Base-by-base conservation (phyloP, 1,140 invertebrate species). In the Papilio polyxenes region DNA sequence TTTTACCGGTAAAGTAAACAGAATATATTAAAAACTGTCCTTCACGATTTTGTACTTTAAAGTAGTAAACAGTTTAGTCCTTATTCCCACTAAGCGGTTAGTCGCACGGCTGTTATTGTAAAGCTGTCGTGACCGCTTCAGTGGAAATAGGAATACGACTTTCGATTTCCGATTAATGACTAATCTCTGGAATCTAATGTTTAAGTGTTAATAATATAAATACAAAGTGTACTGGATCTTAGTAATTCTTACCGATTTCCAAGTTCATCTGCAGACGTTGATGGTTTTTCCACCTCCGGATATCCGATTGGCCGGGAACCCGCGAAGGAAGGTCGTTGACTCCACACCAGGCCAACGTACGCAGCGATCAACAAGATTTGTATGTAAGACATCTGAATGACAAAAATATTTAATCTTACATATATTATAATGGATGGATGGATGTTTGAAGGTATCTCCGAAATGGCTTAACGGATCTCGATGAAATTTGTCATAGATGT, bases 321-420 rank as follows among this genome's bases (percentile, higher is more conserved):
- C 0, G 92, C 92, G 81, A 92, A 94, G 0, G 83, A 89, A 75
- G 90, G 90, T 81, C 92, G 87, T 86, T 93, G 92, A 84, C 89
- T 86, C 44, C 83, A 62, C 8, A 87, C 89, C 65, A 90, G 37
- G 31, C 83, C 81, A 9, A 85, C 82, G 17, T 85, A 84, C 23
- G 83, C 74, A 80, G 89, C 23, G 72, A 90, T 74, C 4, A 88
- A 51, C 7, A 90, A 17, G 0, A 80, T 65, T 83, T 86, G 83
- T 31, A 85, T 77, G 17, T 79, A 83, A n/a, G 81, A 83, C 87
- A 89, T 84, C 85, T 89, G 78, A 44, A 81, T 56, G 49, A 65
- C n/a, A 82, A 80, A 75, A 75, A 48, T 17, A 81, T 56, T 31
- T 31, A 31, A 31, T 31, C 23, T 31, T 31, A 31, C 23, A 1